A percentile compares a stretch with the other conserved stretches of the same genome.
phyloP scores from a whole-genome alignment of 2,113 vertebrate genomes.

The Bolborhynchus lineola region DNA sequence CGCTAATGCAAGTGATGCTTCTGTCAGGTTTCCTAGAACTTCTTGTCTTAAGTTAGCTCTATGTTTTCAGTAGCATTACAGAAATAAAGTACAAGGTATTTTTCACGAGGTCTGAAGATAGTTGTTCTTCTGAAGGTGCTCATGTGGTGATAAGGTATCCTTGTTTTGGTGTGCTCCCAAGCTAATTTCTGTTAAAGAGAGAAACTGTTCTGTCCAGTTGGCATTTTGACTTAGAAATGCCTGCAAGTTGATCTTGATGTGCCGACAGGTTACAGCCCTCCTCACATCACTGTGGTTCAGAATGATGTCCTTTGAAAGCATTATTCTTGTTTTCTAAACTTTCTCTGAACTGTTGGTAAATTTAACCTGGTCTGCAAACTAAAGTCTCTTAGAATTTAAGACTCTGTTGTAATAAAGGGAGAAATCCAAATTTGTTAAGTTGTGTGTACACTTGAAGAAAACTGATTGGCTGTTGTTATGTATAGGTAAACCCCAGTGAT shows the following conservation, averaged over 20 bases:
- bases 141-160: background rate
- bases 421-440: constrained; percentile 74
- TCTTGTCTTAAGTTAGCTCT: constrained; percentile 10
- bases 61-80: constrained; percentile 23
- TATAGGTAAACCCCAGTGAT: constrained; percentile 88
- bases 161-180: background rate
- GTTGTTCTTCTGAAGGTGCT: background rate
- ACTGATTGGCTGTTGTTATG: constrained; percentile 85
- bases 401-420: constrained; percentile 65
- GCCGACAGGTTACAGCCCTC: background rate
- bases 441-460: constrained; percentile 78
- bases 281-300: background rate
- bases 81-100: constrained; percentile 9
- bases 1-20: constrained; percentile 1
- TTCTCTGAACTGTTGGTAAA: background rate
- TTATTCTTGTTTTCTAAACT: background rate
- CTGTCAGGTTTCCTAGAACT: constrained; percentile 35
- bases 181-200: background rate
- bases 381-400: constrained; percentile 12
- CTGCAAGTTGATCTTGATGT: background rate
- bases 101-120: background rate
- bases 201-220: background rate
- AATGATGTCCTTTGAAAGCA: background rate
- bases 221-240: background rate
- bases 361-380: background rate